Conservation (phyloP, 2,797 vertebrate genomes). For the Rousettus madagascariensis region DNA sequence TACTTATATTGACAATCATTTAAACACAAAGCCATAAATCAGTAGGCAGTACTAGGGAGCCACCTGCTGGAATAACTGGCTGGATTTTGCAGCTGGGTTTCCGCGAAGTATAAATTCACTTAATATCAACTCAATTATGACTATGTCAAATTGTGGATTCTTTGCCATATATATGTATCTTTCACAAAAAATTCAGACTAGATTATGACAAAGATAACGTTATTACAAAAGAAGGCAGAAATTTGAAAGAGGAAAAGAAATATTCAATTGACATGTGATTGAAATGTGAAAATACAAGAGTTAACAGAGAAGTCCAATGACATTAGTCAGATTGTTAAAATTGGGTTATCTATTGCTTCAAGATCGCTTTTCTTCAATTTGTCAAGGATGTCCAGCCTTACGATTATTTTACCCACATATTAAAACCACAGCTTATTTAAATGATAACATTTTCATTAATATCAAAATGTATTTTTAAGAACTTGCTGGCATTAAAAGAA, state of each 20-base stretch:
- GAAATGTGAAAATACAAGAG: background rate
- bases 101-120: background rate
- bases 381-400: background rate
- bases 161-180: background rate
- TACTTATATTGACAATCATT: slow-evolving; percentile 34
- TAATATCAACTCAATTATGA: slow-evolving; percentile 44
- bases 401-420: background rate
- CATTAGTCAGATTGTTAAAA: background rate
- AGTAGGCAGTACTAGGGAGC: slow-evolving; percentile 65
- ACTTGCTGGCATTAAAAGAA: background rate
- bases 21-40: slow-evolving; percentile 56
- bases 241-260: background rate
- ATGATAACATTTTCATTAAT: background rate
- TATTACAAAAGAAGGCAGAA: background rate
- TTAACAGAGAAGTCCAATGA: background rate
- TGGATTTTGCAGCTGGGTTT: background rate
- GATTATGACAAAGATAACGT: background rate
- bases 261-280: background rate
- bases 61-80: slow-evolving; percentile 76
- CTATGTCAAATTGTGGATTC: background rate
- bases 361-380: background rate
- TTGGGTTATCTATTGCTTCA: background rate
- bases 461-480: background rate
- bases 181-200: background rate
- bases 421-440: slow-evolving; percentile 23